A percentile compares a stretch with the other conserved stretches of the same genome.
Evolutionary conservation across 1,140 invertebrate species (phyloP).

Genomic region (Dufourea novaeangliae): DNA sequence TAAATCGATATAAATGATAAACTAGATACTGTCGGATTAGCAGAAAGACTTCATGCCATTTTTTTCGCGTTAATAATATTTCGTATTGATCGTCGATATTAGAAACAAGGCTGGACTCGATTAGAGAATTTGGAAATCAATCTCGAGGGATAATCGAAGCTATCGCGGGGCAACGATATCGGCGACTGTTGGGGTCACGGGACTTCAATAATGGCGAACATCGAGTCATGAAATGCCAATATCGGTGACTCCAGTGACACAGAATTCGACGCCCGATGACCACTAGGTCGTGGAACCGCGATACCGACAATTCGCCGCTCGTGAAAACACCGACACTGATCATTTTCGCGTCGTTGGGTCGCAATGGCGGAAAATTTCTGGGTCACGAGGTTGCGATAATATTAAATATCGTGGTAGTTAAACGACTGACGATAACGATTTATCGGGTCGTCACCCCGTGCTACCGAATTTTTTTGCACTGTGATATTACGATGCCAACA

Average conservation of each 20-base stretch:
- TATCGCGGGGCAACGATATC: neutral
- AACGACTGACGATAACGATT: neutral
- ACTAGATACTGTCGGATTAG: too few relatives aligned
- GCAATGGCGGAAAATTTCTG: neutral
- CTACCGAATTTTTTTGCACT: too few relatives aligned
- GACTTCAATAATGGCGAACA: constrained; percentile 16
- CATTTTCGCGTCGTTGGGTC: neutral
- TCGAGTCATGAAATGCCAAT: constrained; percentile 11
- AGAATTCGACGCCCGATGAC: constrained; percentile 27
- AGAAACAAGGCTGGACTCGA: neutral
- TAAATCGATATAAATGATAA: too few relatives aligned
- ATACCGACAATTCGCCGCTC: neutral
- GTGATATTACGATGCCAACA: too few relatives aligned
- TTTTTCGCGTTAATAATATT: too few relatives aligned
- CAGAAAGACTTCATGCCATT: too few relatives aligned
- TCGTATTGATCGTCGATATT: neutral
- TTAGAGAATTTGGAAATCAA: neutral
- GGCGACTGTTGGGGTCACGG: constrained; percentile 14
- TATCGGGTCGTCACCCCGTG: neutral
- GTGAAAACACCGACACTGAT: neutral
- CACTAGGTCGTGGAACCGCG: constrained; percentile 2
- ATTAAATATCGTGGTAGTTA: neutral
- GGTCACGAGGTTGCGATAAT: neutral
- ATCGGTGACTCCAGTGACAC: neutral
- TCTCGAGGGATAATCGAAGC: neutral